Conservation (phyloP, 2,888 invertebrate genomes). For the Chironomus tentans region DNA sequence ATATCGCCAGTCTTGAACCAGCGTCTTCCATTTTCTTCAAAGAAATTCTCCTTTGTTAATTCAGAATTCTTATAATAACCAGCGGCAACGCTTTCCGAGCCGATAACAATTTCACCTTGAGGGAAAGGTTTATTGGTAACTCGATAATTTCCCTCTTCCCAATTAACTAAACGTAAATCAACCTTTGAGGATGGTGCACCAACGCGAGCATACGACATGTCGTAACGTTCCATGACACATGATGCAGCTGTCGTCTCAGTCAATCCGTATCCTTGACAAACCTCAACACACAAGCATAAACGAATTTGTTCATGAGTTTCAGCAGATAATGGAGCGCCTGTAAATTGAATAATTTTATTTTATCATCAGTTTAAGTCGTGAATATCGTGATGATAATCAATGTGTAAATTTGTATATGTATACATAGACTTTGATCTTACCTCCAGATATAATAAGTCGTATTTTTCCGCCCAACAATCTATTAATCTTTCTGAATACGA, state of each 20-base stretch:
- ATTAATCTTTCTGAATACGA: constrained; percentile 41
- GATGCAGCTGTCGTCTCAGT: constrained; percentile 96
- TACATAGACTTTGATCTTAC: not conserved
- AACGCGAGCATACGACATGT: constrained; percentile 61
- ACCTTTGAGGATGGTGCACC: constrained; percentile 80
- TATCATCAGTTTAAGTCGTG: not conserved
- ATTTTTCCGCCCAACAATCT: constrained; percentile 81
- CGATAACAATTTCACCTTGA: constrained; percentile 74
- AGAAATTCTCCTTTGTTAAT: constrained; percentile 85
- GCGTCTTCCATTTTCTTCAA: constrained; percentile 60
- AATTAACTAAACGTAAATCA: constrained; percentile 78
- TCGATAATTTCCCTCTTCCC: constrained; percentile 90
- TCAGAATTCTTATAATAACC: constrained; percentile 90
- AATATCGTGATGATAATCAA: not conserved
- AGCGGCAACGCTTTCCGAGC: constrained; percentile 82
- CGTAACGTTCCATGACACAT: constrained; percentile 55
- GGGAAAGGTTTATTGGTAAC: constrained; percentile 79
- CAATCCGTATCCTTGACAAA: constrained; percentile 91
- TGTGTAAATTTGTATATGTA: not conserved
- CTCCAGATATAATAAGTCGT: constrained; percentile 76
- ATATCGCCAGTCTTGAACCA: constrained; percentile 98
- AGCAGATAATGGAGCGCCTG: constrained; percentile 86
- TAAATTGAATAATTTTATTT: not conserved
- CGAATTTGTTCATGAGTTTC: constrained; percentile 93
- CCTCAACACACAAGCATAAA: constrained; percentile 80